A percentile compares a stretch with the other conserved stretches of the same genome.
Evolutionary conservation across 1,140 invertebrate genomes (phyloP).

Genomic region (Galleria mellonella): DNA sequence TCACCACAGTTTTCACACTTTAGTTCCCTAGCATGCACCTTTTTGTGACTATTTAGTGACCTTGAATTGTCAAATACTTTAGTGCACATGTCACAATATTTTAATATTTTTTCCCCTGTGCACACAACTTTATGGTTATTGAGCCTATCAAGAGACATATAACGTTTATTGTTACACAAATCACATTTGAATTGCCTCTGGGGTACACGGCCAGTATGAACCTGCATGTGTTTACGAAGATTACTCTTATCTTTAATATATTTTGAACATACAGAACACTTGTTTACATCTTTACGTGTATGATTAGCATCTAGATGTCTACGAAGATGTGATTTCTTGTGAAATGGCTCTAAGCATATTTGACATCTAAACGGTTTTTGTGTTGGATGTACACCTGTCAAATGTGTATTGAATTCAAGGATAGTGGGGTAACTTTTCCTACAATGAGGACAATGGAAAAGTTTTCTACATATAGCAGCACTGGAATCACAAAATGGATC

Average conservation of each 20-base stretch:
- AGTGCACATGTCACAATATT: conserved; percentile 73
- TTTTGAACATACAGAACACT: conserved; percentile 73
- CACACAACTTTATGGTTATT: conserved; percentile 72
- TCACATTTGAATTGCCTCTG: conserved; percentile 74
- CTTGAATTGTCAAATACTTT: conserved; percentile 74
- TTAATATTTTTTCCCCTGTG: conserved; percentile 68
- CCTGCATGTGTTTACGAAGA: conserved; percentile 73
- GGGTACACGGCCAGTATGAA: conserved; percentile 70
- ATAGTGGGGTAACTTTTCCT: conserved; percentile 72
- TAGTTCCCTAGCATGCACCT: conserved; percentile 71
- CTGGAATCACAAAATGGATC: conserved; percentile 72
- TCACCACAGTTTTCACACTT: conserved; percentile 73
- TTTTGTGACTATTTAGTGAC: conserved; percentile 73
- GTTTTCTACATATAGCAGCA: conserved; percentile 59
- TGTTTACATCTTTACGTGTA: conserved; percentile 72
- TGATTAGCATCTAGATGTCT: conserved; percentile 69
- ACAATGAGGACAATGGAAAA: conserved; percentile 72
- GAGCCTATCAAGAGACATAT: conserved; percentile 70
- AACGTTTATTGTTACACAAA: conserved; percentile 71
- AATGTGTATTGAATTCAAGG: conserved; percentile 70
- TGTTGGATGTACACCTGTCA: conserved; percentile 69
- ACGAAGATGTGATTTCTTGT: conserved; percentile 67
- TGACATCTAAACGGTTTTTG: conserved; percentile 73
- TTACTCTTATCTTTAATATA: conserved; percentile 75
- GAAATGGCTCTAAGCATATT: conserved; percentile 70